Conservation (phyloP, 2,888 invertebrate genomes). For the Matsumyia berberina region DNA sequence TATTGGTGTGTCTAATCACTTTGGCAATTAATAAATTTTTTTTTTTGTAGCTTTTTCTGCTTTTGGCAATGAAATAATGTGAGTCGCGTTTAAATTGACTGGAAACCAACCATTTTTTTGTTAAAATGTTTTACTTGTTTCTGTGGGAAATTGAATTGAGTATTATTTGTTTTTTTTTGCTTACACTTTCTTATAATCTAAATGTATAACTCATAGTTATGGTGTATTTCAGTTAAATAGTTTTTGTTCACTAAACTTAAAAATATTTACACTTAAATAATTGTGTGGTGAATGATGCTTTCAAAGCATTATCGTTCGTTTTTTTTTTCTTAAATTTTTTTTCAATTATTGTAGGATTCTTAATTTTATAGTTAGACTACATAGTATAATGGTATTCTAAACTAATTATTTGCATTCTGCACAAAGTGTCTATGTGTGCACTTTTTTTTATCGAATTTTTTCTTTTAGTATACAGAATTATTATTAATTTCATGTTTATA, state of each 20-base stretch:
- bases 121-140: constrained; percentile 24
- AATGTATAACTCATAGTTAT: constrained; percentile 54
- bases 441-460: constrained; percentile 7
- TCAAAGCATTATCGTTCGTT: constrained; percentile 46
- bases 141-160: constrained; percentile 23
- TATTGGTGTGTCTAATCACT: constrained; percentile 16
- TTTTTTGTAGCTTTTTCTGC: constrained; percentile 12
- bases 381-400: constrained; percentile 40
- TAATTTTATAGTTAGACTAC: constrained; percentile 44
- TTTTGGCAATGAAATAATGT: constrained; percentile 26
- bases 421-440: constrained; percentile 31
- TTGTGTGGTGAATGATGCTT: constrained; percentile 51
- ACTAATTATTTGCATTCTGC: constrained; percentile 60
- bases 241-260: constrained; percentile 29
- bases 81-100: constrained; percentile 61
- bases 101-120: constrained; percentile 55
- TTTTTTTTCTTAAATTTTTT: background rate
- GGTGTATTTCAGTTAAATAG: constrained; percentile 44
- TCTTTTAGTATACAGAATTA: constrained; percentile 56
- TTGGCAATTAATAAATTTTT: constrained; percentile 37
- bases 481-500: constrained; percentile 12
- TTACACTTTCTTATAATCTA: constrained; percentile 25
- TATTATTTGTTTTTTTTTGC: constrained; percentile 18
- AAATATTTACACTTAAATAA: constrained; percentile 54
- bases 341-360: constrained; percentile 43